Evolutionary conservation across 2,113 vertebrate species (phyloP), one percentile per base, ranked within the genome.

Genomic region (Macquaria australasica): DNA sequence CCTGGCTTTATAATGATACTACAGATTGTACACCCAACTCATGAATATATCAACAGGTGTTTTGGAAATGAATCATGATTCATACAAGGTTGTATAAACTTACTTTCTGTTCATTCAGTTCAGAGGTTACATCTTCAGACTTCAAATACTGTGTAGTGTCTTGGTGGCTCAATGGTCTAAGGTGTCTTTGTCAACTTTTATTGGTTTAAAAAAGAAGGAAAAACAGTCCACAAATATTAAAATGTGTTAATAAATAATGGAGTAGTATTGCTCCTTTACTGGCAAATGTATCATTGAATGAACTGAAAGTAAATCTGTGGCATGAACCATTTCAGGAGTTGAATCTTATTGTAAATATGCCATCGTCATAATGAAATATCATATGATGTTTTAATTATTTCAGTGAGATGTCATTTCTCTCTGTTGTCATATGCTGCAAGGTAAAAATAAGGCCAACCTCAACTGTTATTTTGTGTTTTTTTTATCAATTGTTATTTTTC

Each of bases 291-390:
- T 18, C 21, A 28, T 6, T 79, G 28, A 69, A 68, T 69, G 14
- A 59, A 16, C 12, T 48, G 18, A 45, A 78, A 48, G 53, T 48
- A 59, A 60, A 31, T 37, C 14, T 70, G 77, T 71, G 31, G 18
- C 53, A 79, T 59, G 18, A 73, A 73, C 53, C 12, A 39, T 72
- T 71, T 10, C 21, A 58, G 14, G 23, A 59, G 20, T 58, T 48
- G 11, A 31, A 45, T 76, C 12, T 12, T 50, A 15, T 45, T 41
- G 15, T 14, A 25, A 58, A 41, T 6, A 37, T 37, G 25, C 15
- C 8, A 9, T 34, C 28, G 28, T 48, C 16, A 3, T 28, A 31
- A 31, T 12, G 3, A 4, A n/a, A 70, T n/a, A 39, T 39, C 31
- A 64, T n/a, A 53, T n/a, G 0, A 62, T 41, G 23, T 64, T 43